A percentile compares a stretch with the other conserved stretches of the same genome.
Conservation (phyloP, 1,140 invertebrate species). For the Tetragonula clypearis region DNA sequence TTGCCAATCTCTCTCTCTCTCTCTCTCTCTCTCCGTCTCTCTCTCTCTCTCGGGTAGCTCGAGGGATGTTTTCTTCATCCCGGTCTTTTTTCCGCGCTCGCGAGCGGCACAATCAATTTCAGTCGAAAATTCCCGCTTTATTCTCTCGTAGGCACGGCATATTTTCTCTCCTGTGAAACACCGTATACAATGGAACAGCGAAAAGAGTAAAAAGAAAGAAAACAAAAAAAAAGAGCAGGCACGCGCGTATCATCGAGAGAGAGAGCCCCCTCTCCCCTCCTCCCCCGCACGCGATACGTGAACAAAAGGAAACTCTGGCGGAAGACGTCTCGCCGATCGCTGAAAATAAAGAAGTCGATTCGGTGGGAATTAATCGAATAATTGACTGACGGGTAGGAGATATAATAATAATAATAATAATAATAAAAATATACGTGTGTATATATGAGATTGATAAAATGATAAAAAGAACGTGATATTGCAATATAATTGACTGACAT, state of each 20-base stretch:
- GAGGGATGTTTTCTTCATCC: slow-evolving; percentile 54
- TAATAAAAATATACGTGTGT: no score
- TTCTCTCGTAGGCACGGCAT: neutral
- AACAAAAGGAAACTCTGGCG: neutral
- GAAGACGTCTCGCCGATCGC: neutral
- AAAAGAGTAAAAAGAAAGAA: neutral
- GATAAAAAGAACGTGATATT: no score
- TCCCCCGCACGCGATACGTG: neutral
- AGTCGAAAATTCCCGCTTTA: slow-evolving; percentile 40
- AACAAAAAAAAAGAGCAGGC: neutral
- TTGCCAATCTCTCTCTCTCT: neutral
- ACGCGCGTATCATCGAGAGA: neutral
- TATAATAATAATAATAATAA: no score
- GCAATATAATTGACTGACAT: no score
- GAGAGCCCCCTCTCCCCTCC: no score
- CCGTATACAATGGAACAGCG: neutral
- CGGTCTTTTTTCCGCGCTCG: slow-evolving; percentile 23
- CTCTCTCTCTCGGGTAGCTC: neutral
- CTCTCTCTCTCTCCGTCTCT: no score
- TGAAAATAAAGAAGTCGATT: neutral
- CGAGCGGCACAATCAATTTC: slow-evolving; percentile 53
- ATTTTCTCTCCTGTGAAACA: neutral
- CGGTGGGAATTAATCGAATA: neutral
- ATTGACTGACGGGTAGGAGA: neutral
- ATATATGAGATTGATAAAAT: no score